Base-by-base conservation (phyloP, 2,888 invertebrate species). In the Liopterus haemorrhoidalis region DNA sequence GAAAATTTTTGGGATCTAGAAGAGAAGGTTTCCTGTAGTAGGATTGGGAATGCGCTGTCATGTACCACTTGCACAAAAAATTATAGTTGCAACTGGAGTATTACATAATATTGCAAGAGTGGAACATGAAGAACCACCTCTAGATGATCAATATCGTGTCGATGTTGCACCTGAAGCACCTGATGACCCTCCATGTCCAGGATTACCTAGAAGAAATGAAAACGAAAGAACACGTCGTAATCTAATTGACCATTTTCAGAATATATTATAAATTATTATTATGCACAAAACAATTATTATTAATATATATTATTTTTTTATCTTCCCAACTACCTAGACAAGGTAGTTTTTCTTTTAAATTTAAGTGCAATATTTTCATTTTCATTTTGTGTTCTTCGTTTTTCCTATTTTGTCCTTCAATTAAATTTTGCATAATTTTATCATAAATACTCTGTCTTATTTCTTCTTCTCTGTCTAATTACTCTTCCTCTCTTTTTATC, bases 1-100 rank as follows among this genome's bases (percentile, higher is more conserved):
- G 38, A 40, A 52, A 2, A 25, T 6, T 4, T 32, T 32, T 32
- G 32, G 32, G 20, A 32, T 32, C 12, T 32, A 20, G 32, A 32
- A 32, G 11, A 32, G 32, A 32, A 32, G 32, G 11, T 32, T 32
- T 32, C 32, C 32, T 16, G 20, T 32, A 2, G 6, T 32, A 4
- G 32, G 27, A 27, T 27, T 27, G 12, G 27, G 27, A 27, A 27
- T 27, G 27, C 27, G 27, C n/a, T 27, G 27, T 27, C 27, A 5
- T 27, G 27, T 27, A 5, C 27, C 27, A 27, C 27, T 27, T 4
- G 27, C 27, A 27, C 27, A 27, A 12, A n/a, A 5, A 12, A 27
- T 27, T 11, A 27, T 27, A 11, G 6, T 27, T n/a, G 27, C 27
- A 3, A 11, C 11, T 12, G 27, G 11, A 27, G 27, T 27, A 12